Evolutionary conservation across 1,140 invertebrate genomes (phyloP).

Genomic region (Orius laevigatus): DNA sequence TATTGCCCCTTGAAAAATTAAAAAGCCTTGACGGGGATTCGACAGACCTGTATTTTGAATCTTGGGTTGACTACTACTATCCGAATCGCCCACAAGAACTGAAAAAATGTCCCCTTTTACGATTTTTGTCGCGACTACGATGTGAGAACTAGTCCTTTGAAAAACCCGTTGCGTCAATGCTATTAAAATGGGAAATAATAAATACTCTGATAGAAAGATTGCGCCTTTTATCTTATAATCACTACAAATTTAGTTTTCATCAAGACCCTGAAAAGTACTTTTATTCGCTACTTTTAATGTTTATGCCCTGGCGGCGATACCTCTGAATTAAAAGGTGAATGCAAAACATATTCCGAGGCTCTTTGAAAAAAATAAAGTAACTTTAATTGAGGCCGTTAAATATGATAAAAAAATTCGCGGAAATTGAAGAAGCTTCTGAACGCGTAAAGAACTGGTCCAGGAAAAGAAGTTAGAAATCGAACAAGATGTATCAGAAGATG

Average conservation of each 20-base stretch:
- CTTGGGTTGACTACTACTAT: slow-evolving; percentile 21
- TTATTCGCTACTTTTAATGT: slow-evolving; percentile 10
- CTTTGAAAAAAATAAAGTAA: no score
- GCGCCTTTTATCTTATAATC: slow-evolving; percentile 5
- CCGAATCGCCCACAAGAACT: slow-evolving; percentile 20
- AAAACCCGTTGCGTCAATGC: background rate
- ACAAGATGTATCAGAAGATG: no score
- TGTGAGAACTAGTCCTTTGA: background rate
- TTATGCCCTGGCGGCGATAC: slow-evolving; percentile 5
- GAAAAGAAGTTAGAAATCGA: no score
- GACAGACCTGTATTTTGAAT: slow-evolving; percentile 21
- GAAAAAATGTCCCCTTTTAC: slow-evolving; percentile 9
- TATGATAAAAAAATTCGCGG: no score
- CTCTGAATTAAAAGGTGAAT: no score
- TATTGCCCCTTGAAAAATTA: slow-evolving; percentile 19
- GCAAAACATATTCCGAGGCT: no score
- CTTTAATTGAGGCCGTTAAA: no score
- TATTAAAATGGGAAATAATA: slow-evolving; percentile 1
- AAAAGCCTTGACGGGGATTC: slow-evolving; percentile 18
- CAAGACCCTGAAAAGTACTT: slow-evolving; percentile 8
- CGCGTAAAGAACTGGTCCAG: no score
- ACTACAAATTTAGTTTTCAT: slow-evolving; percentile 2
- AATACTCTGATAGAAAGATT: slow-evolving; percentile 7
- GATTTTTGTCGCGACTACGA: background rate
- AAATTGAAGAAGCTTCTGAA: no score